Base-by-base conservation (phyloP, 2,888 invertebrate species). In the Acanthosepion lycidas region DNA sequence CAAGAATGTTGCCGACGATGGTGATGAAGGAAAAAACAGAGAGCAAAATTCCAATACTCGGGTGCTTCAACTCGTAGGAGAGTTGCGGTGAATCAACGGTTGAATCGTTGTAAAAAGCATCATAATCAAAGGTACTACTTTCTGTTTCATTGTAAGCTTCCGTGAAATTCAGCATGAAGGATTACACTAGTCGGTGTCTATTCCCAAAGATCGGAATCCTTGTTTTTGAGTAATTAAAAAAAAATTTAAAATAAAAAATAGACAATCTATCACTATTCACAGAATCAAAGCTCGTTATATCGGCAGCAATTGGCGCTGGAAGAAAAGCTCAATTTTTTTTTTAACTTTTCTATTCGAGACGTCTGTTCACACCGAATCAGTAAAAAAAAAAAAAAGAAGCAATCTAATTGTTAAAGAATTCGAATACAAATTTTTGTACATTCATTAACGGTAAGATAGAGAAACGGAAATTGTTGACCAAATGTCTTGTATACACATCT, bases 1-100 rank as follows among this genome's bases (percentile, higher is more conserved):
- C 99, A 94, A 99, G 98, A 97, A 98, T 98, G 97, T 99, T 99
- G 95, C 99, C 99, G 97, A 99, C 98, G 0, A 99, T 99, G 0
- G 99, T 99, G 20, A 99, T 98, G 95, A 99, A 98, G 0, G 99
- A 99, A 97, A 99, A 99, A 28, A 98, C 98, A 42, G 99, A 98
- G 28, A 99, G 98, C 94, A 99, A 98, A 1, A 98, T 98, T n/a
- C 99, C 98, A 59, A 98, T 95, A 9, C 95, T 95, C 5, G 97
- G 97, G 93, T 96, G 96, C 95, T 96, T 96, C 51, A 96, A 94
- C 92, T 95, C 94, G 53, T 94, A 95, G 26, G 92, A 55, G 51
- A 20, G 12, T 48, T 92, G 93, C 33, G 94, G 94, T 49, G 42
- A 33, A 53, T 94, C 94, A 53, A 94, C 59, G 92, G 94, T 64